Evolutionary conservation across 35 echinoderm and acorn worm genomes (phyloP), one percentile per base, ranked within the genome.

Genomic region (Patiria miniata): DNA sequence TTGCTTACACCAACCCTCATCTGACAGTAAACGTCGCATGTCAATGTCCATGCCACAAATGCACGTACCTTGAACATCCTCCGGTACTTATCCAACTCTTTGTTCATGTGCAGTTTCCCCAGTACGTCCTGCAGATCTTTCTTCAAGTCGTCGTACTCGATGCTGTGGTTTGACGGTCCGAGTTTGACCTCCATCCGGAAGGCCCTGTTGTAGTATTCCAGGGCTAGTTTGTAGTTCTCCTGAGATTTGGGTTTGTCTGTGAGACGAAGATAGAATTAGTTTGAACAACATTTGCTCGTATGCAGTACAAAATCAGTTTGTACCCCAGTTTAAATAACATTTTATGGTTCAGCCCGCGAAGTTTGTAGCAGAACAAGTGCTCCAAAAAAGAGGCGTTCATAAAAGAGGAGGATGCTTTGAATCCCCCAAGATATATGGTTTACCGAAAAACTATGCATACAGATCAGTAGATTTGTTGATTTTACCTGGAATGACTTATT

Each of bases 151-250:
- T 37, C 32, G 36, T 84, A 84, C 82, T 84, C 82, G 51, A 53
- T 59, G 36, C 82, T 84, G 8, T 58, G 38, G 17, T 53, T 14
- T 6, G 19, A n/a, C 33, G 51, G 51, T 61, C 82, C 82, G 14
- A 84, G 53, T 37, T 84, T 54, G 51, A 32, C 19, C 22, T 84
- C 82, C n/a, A 37, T 33, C 19, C 57, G 53, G 18, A 84, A 53
- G 10, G 82, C 82, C 36, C 57, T 58, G 53, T 84, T 84, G 82
- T 84, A 84, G 54, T 59, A 84, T 39, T 84, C 57, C 34, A 84
- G 34, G 7, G 82, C 82, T 3, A 59, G 33, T 38, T 54, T 58
- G 44, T 57, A 84, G 53, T 73, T 26, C 34, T 84, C 22, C 51
- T 28, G 15, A 60, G 32, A 5, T 37, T 19, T 60, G 37, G 5